Conservation (phyloP, 2,797 vertebrate genomes). For the Gephyroberyx darwinii region DNA sequence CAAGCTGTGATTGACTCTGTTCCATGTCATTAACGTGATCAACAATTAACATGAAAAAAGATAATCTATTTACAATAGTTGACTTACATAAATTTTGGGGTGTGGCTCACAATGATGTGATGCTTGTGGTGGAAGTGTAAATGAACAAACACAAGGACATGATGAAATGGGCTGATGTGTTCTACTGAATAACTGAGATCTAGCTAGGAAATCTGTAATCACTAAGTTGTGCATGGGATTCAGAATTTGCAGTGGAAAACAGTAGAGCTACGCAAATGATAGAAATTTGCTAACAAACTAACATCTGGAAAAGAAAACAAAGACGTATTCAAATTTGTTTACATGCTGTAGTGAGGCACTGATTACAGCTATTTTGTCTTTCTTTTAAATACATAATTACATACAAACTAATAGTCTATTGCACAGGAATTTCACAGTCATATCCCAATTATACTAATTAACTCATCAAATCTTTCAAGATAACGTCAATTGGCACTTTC, state of each 20-base stretch:
- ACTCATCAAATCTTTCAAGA: neutral
- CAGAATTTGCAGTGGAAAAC: slow-evolving; percentile 3
- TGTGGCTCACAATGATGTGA: neutral
- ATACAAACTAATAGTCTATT: neutral
- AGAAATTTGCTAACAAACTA: neutral
- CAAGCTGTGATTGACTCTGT: neutral
- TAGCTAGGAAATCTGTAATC: neutral
- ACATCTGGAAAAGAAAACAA: neutral
- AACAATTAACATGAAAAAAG: neutral
- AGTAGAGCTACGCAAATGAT: neutral
- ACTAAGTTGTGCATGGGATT: neutral
- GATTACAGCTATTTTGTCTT: neutral
- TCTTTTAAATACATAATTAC: neutral
- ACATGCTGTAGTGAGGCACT: neutral
- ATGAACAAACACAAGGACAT: slow-evolving; percentile 11
- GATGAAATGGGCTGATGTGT: slow-evolving; percentile 10
- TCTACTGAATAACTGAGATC: neutral
- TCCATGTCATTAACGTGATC: neutral
- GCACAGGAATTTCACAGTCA: neutral
- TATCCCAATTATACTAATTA: neutral
- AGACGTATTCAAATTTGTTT: neutral
- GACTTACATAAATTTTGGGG: neutral
- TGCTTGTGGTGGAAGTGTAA: neutral
- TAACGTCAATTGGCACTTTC: neutral
- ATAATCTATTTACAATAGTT: neutral